These are phyloP conservation scores for Ceyx cyanopectus DNA, from an alignment of 2,113 vertebrate genomes.

Conservation along the genomic window DNA sequence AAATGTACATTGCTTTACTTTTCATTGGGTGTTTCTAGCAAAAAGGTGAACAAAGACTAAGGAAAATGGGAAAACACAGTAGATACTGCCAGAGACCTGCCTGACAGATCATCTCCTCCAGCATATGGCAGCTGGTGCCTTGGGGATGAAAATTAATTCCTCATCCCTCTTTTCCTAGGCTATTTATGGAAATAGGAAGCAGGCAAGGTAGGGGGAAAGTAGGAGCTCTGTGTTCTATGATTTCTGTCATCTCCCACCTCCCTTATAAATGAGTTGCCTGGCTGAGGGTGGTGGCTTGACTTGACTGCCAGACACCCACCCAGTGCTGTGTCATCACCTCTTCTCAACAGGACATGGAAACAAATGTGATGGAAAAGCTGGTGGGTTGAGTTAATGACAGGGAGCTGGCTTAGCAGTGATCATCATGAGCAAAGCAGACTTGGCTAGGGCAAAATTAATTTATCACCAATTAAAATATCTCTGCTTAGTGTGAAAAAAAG, in stretches of 20 bases:
- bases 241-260: not conserved
- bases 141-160: not conserved
- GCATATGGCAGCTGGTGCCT: not conserved
- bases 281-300: no score
- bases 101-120: not conserved
- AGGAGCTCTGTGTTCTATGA: not conserved
- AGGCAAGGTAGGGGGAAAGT: not conserved
- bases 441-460: not conserved
- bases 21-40: not conserved
- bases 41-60: not conserved
- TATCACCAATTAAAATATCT: not conserved
- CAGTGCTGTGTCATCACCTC: no score
- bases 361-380: not conserved
- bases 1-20: not conserved
- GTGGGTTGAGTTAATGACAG: not conserved
- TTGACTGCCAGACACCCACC: not conserved
- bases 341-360: not conserved
- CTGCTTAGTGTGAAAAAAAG: not conserved
- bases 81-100: not conserved
- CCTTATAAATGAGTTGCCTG: not conserved
- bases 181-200: not conserved
- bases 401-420: not conserved
- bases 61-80: not conserved
- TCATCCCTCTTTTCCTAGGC: not conserved
- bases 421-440: not conserved